Conservation (phyloP, 2,797 vertebrate species). For the Periparus ater region DNA sequence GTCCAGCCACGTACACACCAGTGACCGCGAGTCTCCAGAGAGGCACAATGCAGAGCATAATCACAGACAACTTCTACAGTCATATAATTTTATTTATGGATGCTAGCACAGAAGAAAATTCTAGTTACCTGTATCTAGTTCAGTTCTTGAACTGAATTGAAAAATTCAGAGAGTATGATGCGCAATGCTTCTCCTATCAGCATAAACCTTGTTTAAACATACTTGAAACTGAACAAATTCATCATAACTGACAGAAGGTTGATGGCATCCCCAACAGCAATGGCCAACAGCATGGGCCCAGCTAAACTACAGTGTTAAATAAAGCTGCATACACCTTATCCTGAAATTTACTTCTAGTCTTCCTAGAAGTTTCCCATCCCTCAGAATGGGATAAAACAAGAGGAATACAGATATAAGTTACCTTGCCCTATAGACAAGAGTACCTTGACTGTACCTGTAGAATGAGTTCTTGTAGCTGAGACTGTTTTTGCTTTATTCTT, state of each 20-base stretch:
- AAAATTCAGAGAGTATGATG: not conserved
- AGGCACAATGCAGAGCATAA: not conserved
- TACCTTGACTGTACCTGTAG: constrained; percentile 86
- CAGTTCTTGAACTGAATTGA: not conserved
- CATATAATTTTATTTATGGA: not conserved
- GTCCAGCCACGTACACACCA: not conserved
- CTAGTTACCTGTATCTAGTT: not conserved
- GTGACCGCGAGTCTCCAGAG: not conserved
- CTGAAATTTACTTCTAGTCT: not conserved
- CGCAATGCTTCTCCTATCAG: not conserved
- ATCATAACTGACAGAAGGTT: not conserved
- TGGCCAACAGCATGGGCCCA: not conserved
- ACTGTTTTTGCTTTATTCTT: constrained; percentile 99
- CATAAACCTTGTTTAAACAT: not conserved
- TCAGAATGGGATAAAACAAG: not conserved
- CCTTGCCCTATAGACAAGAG: constrained; percentile 54
- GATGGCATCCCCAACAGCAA: not conserved
- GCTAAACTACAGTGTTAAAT: not conserved
- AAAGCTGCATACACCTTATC: not conserved
- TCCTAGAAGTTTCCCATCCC: not conserved
- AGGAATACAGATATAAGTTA: constrained; percentile 22
- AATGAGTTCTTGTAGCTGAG: constrained; percentile 98
- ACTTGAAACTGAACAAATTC: not conserved
- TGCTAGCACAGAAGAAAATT: not conserved
- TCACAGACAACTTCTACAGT: not conserved